phyloP scores from a whole-genome alignment of 2,797 vertebrate genomes.

The Perodicticus potto region DNA sequence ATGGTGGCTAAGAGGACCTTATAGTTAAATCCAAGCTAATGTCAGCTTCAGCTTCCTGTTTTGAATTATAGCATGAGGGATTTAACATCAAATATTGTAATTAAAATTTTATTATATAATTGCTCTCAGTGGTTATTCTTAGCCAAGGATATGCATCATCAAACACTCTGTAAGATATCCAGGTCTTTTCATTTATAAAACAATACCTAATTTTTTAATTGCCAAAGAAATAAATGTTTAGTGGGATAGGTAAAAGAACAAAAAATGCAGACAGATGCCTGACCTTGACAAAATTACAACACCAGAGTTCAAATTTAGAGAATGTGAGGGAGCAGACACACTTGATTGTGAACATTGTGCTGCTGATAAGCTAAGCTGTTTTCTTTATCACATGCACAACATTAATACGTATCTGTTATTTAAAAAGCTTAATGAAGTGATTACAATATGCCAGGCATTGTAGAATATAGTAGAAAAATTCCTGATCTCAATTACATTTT shows the following conservation, averaged over 20 bases:
- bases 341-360: neutral
- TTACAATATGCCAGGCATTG: neutral
- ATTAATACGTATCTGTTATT: neutral
- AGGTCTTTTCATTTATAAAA: neutral
- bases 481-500: neutral
- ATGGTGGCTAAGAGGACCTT: neutral
- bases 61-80: neutral
- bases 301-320: neutral
- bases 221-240: neutral
- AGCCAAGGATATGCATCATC: neutral
- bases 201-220: neutral
- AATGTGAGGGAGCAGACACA: neutral
- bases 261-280: neutral
- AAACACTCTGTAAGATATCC: neutral
- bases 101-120: neutral
- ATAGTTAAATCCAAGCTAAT: neutral
- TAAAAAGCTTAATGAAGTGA: neutral
- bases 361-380: neutral
- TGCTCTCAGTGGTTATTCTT: neutral
- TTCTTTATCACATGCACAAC: neutral
- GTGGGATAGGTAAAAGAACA: neutral
- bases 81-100: neutral
- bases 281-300: neutral
- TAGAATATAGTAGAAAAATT: neutral
- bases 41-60: neutral